A percentile compares a stretch with the other conserved stretches of the same genome.
Conservation (phyloP, 1,140 invertebrate genomes). For the Hestina assimilis region DNA sequence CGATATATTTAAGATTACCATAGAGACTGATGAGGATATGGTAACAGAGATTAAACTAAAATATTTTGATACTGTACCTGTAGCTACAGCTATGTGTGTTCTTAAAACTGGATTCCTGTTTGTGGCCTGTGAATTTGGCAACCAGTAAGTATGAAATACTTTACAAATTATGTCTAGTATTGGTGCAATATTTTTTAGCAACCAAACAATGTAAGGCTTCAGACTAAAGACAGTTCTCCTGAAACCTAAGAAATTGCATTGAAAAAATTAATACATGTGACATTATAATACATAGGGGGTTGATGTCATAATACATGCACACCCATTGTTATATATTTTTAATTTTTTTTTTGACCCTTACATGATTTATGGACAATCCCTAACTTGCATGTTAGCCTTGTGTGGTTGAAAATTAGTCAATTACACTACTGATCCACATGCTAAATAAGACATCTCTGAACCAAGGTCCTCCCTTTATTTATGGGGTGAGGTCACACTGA, state of each 20-base stretch:
- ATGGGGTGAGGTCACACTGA: conserved; percentile 76
- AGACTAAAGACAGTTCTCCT: no score
- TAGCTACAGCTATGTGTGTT: conserved; percentile 97
- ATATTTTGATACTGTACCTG: conserved; percentile 99
- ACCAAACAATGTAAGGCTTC: no score
- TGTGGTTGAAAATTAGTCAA: conserved; percentile 40
- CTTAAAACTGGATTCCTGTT: conserved; percentile 99
- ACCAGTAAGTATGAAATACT: conserved; percentile 99
- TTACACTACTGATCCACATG: conserved; percentile 50
- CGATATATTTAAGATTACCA: conserved; percentile 98
- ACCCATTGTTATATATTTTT: background rate
- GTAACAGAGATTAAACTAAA: conserved; percentile 99
- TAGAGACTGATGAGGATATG: conserved; percentile 99
- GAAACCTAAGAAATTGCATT: no score
- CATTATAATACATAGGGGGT: no score
- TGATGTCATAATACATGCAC: no score
- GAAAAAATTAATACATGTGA: no score
- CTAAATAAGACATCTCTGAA: conserved; percentile 74
- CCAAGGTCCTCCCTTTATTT: conserved; percentile 73
- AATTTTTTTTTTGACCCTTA: background rate
- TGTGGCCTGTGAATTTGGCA: conserved; percentile 99
- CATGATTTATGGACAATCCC: background rate
- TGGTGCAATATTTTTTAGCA: no score
- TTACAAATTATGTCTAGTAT: no score
- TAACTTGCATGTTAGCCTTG: conserved; percentile 50